Base-by-base conservation (phyloP, 2,797 vertebrate species). In the Sebastes flavidus region DNA sequence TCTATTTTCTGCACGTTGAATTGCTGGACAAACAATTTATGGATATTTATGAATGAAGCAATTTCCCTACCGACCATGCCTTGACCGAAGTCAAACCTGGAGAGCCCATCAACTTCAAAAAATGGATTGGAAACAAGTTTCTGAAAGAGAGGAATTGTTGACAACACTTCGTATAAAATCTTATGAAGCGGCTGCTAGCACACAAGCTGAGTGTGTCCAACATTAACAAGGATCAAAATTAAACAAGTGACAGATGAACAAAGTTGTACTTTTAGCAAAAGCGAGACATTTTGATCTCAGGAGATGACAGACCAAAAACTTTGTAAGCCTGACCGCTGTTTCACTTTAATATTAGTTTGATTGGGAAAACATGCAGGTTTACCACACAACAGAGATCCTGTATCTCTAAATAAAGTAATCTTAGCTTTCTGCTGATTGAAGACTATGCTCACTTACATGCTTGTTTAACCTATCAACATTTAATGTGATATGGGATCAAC, bases 21-120 rank as follows among this genome's bases (percentile, higher is more conserved):
- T 16, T 22, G 1, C 20, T 60, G 13, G 20, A 73, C 16, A 75
- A 62, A 16, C 14, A 60, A 25, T 29, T n/a, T 61, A 49, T 11
- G 3, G 3, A 36, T 59, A 36, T 18, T 36, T 20, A 59, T 46
- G n/a, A 55, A 69, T 52, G 1, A 59, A 38, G n/a, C 5, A 16
- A 11, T 65, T 68, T 60, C 30, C 90, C 34, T 90, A 95, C 95
- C 94, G 30, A 95, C 11, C 0, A 9, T 5, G 66, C 94, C 93
- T 88, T 95, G 94, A 3, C 81, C 62, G 58, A 92, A 91, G 74
- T 95, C 94, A 86, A 95, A 95, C 72, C 93, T 92, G 58, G 93
- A 95, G 32, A 91, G 1, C 11, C 87, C 87, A 8, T 81, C 89
- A n/a, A 91, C 74, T 27, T 85, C 20, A 25, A 95, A 82, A 10